These are phyloP conservation scores for Cryptoleucopteryx plumbea DNA, from an alignment of 2,113 vertebrate species.

Conservation along the genomic window DNA sequence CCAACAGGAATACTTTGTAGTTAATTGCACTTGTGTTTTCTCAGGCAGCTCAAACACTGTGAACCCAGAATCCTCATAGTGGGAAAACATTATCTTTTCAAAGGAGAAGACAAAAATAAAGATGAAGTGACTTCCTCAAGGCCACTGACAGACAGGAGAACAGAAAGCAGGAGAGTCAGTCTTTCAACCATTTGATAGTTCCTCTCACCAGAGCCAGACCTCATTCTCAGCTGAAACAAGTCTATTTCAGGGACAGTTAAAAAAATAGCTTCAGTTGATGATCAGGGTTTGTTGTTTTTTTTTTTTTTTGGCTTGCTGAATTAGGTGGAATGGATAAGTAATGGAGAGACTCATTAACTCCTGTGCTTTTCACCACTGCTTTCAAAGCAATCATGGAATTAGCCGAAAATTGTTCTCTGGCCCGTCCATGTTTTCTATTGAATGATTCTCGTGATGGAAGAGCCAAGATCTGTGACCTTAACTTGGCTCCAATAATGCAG, in stretches of 20 bases:
- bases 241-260: neutral
- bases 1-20: neutral
- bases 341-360: constrained; percentile 39
- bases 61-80: neutral
- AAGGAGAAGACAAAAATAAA: constrained; percentile 3
- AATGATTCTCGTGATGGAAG: neutral
- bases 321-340: constrained; percentile 39
- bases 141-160: neutral
- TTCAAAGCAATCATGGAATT: constrained; percentile 36
- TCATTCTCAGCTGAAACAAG: neutral
- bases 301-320: neutral
- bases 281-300: neutral
- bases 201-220: neutral
- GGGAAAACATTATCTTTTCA: neutral
- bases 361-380: neutral
- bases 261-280: neutral
- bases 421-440: constrained; percentile 11
- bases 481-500: neutral
- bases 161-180: neutral
- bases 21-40: neutral
- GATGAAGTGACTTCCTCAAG: constrained; percentile 5
- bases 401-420: constrained; percentile 40
- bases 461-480: constrained; percentile 23
- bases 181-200: neutral
- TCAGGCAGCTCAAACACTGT: neutral